A percentile compares a stretch with the other conserved stretches of the same genome.
Evolutionary conservation across 2,113 vertebrate genomes (phyloP).

Genomic region (Ptychochromis oligacanthus): DNA sequence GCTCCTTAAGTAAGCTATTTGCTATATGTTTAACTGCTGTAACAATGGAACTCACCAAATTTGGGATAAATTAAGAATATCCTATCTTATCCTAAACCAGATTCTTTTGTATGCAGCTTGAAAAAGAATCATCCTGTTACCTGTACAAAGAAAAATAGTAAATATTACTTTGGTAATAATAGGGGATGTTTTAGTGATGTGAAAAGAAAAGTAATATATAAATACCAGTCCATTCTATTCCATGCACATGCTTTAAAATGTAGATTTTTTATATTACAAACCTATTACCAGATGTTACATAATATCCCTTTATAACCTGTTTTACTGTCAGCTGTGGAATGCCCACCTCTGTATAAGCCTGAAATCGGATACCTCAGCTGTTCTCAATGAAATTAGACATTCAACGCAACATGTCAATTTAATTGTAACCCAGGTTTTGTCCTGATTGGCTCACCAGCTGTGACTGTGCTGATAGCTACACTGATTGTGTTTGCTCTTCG

Average conservation of each 20-base stretch:
- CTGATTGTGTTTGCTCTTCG: slow-evolving; percentile 33
- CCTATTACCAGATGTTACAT: too few relatives aligned
- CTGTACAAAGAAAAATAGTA: not conserved
- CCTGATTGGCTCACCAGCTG: slow-evolving; percentile 5
- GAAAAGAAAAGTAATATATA: too few relatives aligned
- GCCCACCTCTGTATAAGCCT: slow-evolving; percentile 36
- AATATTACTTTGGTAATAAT: too few relatives aligned
- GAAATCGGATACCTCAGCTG: slow-evolving; percentile 54
- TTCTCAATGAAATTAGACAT: not conserved
- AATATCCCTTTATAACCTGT: not conserved
- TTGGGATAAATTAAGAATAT: not conserved
- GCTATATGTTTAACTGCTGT: not conserved
- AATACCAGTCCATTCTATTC: too few relatives aligned
- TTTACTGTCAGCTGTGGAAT: slow-evolving; percentile 43
- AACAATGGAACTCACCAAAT: not conserved
- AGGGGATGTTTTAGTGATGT: too few relatives aligned
- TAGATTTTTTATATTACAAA: too few relatives aligned
- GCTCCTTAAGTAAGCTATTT: not conserved
- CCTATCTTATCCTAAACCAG: not conserved
- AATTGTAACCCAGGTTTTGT: slow-evolving; percentile 59
- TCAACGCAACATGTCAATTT: slow-evolving; percentile 62
- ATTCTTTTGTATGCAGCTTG: not conserved
- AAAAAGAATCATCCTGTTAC: not conserved
- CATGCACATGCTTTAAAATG: too few relatives aligned
- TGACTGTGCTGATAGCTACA: slow-evolving; percentile 56